Percentiles rank a stretch among this genome's conserved stretches.
These are phyloP conservation scores for Spisula solida DNA, from an alignment of 2,888 invertebrate genomes.

Conservation along the genomic window DNA sequence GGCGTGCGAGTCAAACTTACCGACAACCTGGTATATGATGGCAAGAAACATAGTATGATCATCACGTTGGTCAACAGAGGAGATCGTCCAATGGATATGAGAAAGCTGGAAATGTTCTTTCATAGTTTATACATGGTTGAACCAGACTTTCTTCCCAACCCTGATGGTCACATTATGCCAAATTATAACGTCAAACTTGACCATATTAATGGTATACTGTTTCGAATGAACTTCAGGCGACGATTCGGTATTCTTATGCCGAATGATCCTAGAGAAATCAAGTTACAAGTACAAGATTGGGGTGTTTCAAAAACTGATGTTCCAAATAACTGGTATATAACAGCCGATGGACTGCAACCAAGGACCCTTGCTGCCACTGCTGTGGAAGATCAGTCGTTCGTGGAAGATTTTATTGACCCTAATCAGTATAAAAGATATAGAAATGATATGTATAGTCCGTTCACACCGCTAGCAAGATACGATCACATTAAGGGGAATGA, in stretches of 20 bases:
- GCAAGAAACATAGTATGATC: conserved; percentile 67
- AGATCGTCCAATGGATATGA: conserved; percentile 54
- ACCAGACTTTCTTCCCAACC: conserved; percentile 73
- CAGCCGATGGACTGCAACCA: conserved; percentile 67
- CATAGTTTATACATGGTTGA: conserved; percentile 82
- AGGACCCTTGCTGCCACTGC: conserved; percentile 71
- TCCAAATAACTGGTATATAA: conserved; percentile 80
- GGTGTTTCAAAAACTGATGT: conserved; percentile 78
- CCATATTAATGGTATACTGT: conserved; percentile 80
- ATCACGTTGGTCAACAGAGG: conserved; percentile 68
- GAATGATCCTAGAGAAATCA: conserved; percentile 69
- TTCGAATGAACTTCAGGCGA: conserved; percentile 74
- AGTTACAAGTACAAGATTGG: conserved; percentile 78
- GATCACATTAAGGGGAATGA: conserved; percentile 67
- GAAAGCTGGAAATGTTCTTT: conserved; percentile 77
- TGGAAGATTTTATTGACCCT: conserved; percentile 73
- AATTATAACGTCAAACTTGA: conserved; percentile 72
- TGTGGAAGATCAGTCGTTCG: conserved; percentile 73
- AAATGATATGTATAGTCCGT: conserved; percentile 77
- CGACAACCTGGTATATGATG: conserved; percentile 70
- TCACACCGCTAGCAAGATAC: conserved; percentile 75
- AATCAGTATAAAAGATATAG: conserved; percentile 79
- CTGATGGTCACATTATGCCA: conserved; percentile 65
- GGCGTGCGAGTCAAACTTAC: conserved; percentile 67
- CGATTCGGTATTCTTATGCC: conserved; percentile 72